Percentiles rank a stretch among this genome's conserved stretches.
phyloP scores from a whole-genome alignment of 2,797 vertebrate species.

The Liparis tanakae region DNA sequence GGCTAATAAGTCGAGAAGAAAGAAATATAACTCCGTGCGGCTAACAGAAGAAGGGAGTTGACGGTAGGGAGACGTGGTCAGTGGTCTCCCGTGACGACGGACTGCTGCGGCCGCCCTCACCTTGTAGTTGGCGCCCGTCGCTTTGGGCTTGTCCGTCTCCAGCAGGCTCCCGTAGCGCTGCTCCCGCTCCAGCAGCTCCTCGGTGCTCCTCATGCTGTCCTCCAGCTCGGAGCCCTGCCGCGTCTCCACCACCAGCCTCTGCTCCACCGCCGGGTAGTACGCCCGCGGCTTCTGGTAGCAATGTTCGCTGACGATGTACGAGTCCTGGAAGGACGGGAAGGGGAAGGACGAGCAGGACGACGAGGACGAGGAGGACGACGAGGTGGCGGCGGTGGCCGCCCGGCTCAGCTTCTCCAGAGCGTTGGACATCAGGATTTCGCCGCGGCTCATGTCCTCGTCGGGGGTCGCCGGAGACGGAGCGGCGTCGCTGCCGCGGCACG shows the following conservation, averaged over 20 bases:
- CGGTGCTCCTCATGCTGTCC: slow-evolving; percentile 88
- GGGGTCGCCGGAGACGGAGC: slow-evolving; percentile 66
- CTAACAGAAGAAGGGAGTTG: not conserved
- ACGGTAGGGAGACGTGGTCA: too few relatives aligned
- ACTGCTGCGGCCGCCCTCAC: slow-evolving; percentile 40
- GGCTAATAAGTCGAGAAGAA: too few relatives aligned
- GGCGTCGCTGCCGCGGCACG: slow-evolving; percentile 55
- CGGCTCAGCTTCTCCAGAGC: slow-evolving; percentile 84
- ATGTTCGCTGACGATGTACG: slow-evolving; percentile 96
- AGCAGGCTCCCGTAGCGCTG: slow-evolving; percentile 79
- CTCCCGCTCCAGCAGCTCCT: slow-evolving; percentile 88
- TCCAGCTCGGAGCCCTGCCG: slow-evolving; percentile 88
- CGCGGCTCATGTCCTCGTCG: slow-evolving; percentile 75
- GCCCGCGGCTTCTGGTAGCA: slow-evolving; percentile 97
- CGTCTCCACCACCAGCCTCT: slow-evolving; percentile 94
- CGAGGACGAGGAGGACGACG: slow-evolving; percentile 66
- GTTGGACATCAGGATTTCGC: slow-evolving; percentile 84
- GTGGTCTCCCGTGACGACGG: not conserved
- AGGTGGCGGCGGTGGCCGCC: slow-evolving; percentile 67
- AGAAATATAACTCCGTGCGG: too few relatives aligned
- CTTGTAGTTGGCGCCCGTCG: slow-evolving; percentile 75
- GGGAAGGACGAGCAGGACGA: slow-evolving; percentile 71
- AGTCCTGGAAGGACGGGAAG: slow-evolving; percentile 89
- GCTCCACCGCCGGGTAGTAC: slow-evolving; percentile 94
- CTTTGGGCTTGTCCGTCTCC: slow-evolving; percentile 72